Evolutionary conservation across 2,888 invertebrate species (phyloP).

Genomic region (Pandemis corylana): DNA sequence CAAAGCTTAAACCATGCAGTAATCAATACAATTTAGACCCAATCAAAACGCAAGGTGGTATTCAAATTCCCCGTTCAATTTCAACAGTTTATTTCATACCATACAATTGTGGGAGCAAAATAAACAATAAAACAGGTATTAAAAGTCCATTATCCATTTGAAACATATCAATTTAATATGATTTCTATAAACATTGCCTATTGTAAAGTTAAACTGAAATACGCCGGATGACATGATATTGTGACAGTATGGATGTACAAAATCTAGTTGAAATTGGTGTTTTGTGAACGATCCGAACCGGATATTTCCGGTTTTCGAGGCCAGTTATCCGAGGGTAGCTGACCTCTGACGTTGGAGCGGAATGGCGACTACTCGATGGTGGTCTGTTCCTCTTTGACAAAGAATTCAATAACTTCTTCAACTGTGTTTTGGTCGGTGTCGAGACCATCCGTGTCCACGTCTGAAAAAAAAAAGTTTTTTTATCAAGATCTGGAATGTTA

Average conservation of each 20-base stretch:
- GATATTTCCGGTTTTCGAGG: constrained; percentile 47
- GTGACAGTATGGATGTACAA: constrained; percentile 67
- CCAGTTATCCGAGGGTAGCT: constrained; percentile 62
- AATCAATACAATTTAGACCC: constrained; percentile 5
- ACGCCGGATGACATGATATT: constrained; percentile 69
- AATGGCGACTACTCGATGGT: constrained; percentile 88
- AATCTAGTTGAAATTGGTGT: constrained; percentile 54
- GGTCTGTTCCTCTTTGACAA: constrained; percentile 97
- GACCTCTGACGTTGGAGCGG: constrained; percentile 63
- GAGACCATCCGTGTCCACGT: constrained; percentile 96
- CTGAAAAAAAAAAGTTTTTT: constrained; percentile 78
- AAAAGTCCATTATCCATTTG: constrained; percentile 78
- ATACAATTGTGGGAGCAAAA: constrained; percentile 56
- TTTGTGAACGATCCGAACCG: constrained; percentile 45
- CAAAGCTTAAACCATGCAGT: neutral
- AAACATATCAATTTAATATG: constrained; percentile 83
- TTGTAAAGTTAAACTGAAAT: constrained; percentile 76
- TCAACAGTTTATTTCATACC: constrained; percentile 68
- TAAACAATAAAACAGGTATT: constrained; percentile 66
- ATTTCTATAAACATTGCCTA: constrained; percentile 82
- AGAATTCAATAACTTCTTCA: constrained; percentile 98
- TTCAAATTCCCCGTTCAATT: constrained; percentile 58
- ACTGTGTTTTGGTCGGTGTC: constrained; percentile 95
- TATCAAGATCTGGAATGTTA: too few species aligned
- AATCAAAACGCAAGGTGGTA: constrained; percentile 38